phyloP scores from a whole-genome alignment of 2,113 vertebrate genomes.

The Pardalotus punctatus region DNA sequence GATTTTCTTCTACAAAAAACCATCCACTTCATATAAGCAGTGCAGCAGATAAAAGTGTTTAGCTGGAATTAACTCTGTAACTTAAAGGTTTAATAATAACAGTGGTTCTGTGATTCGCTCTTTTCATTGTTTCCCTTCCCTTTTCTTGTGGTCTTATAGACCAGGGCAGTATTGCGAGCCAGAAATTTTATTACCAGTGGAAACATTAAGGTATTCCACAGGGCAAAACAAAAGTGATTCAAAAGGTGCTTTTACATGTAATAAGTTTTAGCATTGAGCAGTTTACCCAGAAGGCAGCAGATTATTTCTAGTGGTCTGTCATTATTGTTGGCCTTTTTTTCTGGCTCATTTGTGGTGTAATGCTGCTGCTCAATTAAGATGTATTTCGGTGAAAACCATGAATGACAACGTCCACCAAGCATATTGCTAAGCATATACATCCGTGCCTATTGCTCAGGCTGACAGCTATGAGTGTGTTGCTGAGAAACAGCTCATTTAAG shows the following conservation, averaged over 20 bases:
- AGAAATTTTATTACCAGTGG: conserved; percentile 64
- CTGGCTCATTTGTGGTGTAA: conserved; percentile 51
- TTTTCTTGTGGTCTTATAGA: conserved; percentile 27
- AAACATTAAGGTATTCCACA: conserved; percentile 69
- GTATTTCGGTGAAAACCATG: background rate
- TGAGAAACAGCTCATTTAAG: conserved; percentile 5
- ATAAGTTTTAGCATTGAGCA: conserved; percentile 53
- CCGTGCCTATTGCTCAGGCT: background rate
- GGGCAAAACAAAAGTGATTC: conserved; percentile 73
- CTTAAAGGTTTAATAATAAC: conserved; percentile 57
- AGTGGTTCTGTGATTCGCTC: background rate
- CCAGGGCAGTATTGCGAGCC: conserved; percentile 21
- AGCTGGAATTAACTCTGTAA: conserved; percentile 42
- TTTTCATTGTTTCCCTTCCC: conserved; percentile 15
- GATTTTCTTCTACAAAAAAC: conserved; percentile 13
- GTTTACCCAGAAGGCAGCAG: conserved; percentile 41
- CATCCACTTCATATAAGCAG: conserved; percentile 30
- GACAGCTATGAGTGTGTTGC: background rate
- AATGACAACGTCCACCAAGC: background rate
- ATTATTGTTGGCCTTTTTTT: conserved; percentile 43
- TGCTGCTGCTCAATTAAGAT: conserved; percentile 48
- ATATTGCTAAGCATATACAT: background rate
- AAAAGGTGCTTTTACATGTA: conserved; percentile 69
- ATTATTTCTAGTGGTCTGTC: conserved; percentile 41
- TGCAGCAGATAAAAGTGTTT: conserved; percentile 29